Evolutionary conservation across 2,113 vertebrate genomes (phyloP).

Genomic region (Tautogolabrus adspersus): DNA sequence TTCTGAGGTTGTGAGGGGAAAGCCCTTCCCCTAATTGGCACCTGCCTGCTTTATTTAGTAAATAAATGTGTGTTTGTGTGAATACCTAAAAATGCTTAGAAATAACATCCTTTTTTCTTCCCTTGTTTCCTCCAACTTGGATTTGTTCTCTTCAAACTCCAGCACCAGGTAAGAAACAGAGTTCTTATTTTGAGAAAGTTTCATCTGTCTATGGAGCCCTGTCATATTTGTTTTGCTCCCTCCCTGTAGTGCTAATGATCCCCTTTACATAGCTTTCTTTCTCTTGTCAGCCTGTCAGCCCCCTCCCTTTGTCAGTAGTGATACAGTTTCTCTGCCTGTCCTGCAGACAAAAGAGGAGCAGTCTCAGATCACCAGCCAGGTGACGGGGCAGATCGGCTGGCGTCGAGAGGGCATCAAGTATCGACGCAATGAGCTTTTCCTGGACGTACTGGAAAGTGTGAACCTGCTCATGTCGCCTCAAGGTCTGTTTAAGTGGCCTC

Average conservation of each 20-base stretch:
- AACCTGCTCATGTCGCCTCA: constrained; percentile 99
- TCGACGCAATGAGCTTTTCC: constrained; percentile 97
- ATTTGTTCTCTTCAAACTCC: constrained; percentile 31
- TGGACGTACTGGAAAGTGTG: constrained; percentile 98
- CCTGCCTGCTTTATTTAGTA: background rate
- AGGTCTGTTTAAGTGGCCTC: constrained; percentile 79
- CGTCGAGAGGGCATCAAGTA: constrained; percentile 99
- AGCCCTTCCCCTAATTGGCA: too few species aligned
- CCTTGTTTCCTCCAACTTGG: constrained; percentile 1
- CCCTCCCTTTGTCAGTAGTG: constrained; percentile 15
- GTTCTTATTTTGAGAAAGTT: background rate
- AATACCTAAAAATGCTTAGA: background rate
- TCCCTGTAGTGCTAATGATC: constrained; percentile 15
- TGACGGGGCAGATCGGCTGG: constrained; percentile 99
- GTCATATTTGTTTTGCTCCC: constrained; percentile 32
- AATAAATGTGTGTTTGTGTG: background rate
- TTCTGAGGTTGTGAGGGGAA: too few species aligned
- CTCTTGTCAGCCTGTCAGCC: constrained; percentile 15
- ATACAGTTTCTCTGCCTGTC: constrained; percentile 63
- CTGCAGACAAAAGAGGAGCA: constrained; percentile 98
- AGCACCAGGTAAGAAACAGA: constrained; percentile 80
- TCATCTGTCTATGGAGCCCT: background rate
- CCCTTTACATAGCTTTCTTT: constrained; percentile 7
- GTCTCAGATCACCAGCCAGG: constrained; percentile 99
- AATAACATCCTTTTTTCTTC: background rate